phyloP scores from a whole-genome alignment of 2,888 invertebrate species.

The Drosophila subquinaria region DNA sequence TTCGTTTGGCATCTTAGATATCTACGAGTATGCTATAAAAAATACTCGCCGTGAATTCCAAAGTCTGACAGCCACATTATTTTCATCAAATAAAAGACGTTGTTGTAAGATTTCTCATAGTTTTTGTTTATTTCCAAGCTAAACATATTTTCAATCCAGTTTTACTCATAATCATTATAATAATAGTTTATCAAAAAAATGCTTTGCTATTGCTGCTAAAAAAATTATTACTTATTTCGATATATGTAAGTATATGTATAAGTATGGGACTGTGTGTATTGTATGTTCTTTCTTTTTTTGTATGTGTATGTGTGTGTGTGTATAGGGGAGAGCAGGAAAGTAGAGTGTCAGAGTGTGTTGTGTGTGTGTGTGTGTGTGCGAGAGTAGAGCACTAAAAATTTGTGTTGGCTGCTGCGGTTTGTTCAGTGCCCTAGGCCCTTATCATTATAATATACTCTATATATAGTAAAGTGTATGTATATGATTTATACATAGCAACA shows the following conservation, averaged over 20 bases:
- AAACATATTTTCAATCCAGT: slow-evolving; percentile 66
- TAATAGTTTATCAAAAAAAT: slow-evolving; percentile 72
- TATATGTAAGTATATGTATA: slow-evolving; percentile 42
- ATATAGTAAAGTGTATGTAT: slow-evolving; percentile 18
- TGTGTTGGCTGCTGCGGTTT: slow-evolving; percentile 33
- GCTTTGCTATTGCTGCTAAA: slow-evolving; percentile 65
- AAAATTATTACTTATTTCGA: slow-evolving; percentile 58
- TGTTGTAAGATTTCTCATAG: slow-evolving; percentile 20
- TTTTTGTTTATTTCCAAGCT: slow-evolving; percentile 66
- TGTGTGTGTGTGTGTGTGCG: slow-evolving; percentile 30
- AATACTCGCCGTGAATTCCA: too few relatives aligned
- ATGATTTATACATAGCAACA: slow-evolving; percentile 51
- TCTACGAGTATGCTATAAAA: too few relatives aligned
- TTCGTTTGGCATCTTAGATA: too few relatives aligned
- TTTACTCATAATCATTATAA: slow-evolving; percentile 69
- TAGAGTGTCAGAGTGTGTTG: slow-evolving; percentile 10
- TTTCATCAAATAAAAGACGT: slow-evolving; percentile 4
- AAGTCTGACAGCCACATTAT: too few relatives aligned
- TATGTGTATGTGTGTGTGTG: slow-evolving; percentile 7
- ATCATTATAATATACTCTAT: slow-evolving; percentile 41
- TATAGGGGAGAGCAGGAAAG: slow-evolving; percentile 26
- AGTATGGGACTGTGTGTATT: slow-evolving; percentile 33
- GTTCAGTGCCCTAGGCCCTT: slow-evolving; percentile 42
- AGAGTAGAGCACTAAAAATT: slow-evolving; percentile 37
- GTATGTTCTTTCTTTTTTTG: not conserved